Evolutionary conservation across 1,140 invertebrate species (phyloP), one percentile per base, ranked within the genome.

Genomic region (Sycobia sp.): DNA sequence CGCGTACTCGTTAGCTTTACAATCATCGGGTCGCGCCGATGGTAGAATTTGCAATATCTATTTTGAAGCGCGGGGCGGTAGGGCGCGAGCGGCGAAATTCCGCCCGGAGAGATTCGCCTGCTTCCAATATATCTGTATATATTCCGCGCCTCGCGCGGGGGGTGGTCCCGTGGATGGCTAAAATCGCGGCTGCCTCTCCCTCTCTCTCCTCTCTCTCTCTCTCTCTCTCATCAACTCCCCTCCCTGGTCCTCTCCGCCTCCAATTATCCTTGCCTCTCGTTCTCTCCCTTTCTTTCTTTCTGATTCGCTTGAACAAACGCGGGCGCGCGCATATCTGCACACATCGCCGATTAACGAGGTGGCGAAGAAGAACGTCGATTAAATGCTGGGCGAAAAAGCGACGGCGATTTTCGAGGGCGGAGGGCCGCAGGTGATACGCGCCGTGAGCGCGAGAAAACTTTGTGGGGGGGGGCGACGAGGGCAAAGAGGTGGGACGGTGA

Each of bases 1-100:
- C 61, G 67, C 67, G 66, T 67, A 71, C 69, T 64, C 62, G 55
- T 65, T 65, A 65, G 62, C 62, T 44, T 39, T 36, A 56, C 44
- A 56, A 65, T 56, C 44, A 56, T 57, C 27, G 53, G 16, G 34
- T 55, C 53, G 43, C 34, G 13, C 22, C 55, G 43, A 61, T 57
- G 58, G n/a, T 58, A 65, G 58, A 56, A 62, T 62, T 64, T 64
- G 64, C 62, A 65, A 66, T 68, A 68, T 65, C 67, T 62, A 68
- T 65, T 62, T 59, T 58, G 41, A 61, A 62, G 50, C 46, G 56
- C 49, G 39, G 27, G 25, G 13, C 27, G 14, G 34, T 10, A 14
- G 5, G 29, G 29, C 49, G 13, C 4, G 14, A 2, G 16, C 41
- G 38, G 51, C 57, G 61, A 13, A 56, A 62, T 55, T 55, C 22